Percentiles rank a stretch among this genome's conserved stretches.
Evolutionary conservation across 2,888 invertebrate species (phyloP).

Genomic region (Ochropacha duplaris): DNA sequence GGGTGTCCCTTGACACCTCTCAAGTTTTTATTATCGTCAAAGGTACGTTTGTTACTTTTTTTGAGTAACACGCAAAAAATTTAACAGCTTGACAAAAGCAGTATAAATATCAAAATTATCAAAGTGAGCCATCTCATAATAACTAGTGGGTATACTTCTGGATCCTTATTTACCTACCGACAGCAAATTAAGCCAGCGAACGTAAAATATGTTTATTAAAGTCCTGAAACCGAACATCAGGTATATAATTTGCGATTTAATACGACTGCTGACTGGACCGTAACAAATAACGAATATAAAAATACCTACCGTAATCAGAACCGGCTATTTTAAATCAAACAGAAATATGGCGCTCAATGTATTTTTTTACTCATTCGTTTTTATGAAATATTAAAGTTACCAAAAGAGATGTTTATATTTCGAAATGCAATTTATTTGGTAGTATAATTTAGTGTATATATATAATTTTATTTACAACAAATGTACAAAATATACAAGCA

Average conservation of each 20-base stretch:
- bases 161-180: not conserved
- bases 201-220: conserved; percentile 42
- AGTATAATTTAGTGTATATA: too few relatives aligned
- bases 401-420: not conserved
- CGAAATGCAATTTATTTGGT: not conserved
- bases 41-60: too few relatives aligned
- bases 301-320: conserved; percentile 19
- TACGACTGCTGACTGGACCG: conserved; percentile 15
- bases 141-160: too few relatives aligned
- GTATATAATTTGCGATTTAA: conserved; percentile 38
- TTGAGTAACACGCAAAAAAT: too few relatives aligned
- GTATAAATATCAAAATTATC: too few relatives aligned
- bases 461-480: too few relatives aligned
- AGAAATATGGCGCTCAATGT: conserved; percentile 15
- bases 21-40: too few relatives aligned
- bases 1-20: too few relatives aligned
- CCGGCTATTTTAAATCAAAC: conserved; percentile 31
- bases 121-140: too few relatives aligned
- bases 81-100: too few relatives aligned
- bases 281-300: conserved; percentile 15
- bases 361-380: not conserved
- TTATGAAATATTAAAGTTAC: not conserved
- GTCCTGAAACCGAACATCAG: conserved; percentile 37
- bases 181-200: conserved; percentile 30
- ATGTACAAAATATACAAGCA: too few relatives aligned